A percentile compares a stretch with the other conserved stretches of the same genome.
phyloP scores from a whole-genome alignment of 2,797 vertebrate species.

The Ictinia mississippiensis region DNA sequence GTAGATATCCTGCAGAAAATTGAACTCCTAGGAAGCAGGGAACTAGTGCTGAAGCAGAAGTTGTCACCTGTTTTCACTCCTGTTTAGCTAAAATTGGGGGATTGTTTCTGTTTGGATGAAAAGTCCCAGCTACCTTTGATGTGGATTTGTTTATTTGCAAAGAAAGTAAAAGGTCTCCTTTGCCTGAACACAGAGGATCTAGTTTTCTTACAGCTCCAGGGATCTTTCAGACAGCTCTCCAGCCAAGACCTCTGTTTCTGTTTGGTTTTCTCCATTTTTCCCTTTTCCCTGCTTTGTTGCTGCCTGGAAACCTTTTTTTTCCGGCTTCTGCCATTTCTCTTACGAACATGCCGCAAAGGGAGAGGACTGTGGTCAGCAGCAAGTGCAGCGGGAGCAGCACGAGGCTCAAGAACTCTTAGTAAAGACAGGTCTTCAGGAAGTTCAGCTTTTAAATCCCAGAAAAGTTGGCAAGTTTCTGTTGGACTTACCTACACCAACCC shows the following conservation, averaged over 20 bases:
- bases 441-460: neutral
- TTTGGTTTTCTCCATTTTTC: neutral
- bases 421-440: neutral
- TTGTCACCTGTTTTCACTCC: neutral
- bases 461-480: neutral
- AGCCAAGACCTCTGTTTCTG: neutral
- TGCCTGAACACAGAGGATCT: neutral
- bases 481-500: neutral
- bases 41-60: neutral
- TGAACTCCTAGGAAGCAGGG: neutral
- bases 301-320: neutral
- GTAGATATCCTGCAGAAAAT: neutral
- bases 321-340: neutral
- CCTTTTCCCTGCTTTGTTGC: neutral
- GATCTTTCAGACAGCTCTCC: neutral
- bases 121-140: neutral
- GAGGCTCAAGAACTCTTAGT: neutral
- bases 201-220: neutral
- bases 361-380: neutral
- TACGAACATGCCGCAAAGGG: accelerated
- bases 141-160: neutral
- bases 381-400: accelerated
- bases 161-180: neutral
- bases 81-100: neutral
- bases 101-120: neutral